Evolutionary conservation across 2,888 invertebrate genomes (phyloP).

Genomic region (Mantis religiosa): DNA sequence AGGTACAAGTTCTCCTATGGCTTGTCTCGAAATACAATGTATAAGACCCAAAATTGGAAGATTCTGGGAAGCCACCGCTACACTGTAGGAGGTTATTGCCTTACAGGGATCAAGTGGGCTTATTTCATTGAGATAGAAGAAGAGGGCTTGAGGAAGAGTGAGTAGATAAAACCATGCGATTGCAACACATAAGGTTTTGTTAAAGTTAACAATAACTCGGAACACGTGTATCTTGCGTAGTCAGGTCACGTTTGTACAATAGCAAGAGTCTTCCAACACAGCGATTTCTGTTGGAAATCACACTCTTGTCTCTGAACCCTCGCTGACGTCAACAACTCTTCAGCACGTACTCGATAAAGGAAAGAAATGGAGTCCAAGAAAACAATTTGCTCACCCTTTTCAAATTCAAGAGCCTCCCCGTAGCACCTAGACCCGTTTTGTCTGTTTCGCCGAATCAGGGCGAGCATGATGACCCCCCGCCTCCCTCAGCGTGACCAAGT

Average conservation of each 20-base stretch:
- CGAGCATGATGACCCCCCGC: background rate
- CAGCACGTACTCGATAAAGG: background rate
- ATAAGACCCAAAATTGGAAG: too few relatives aligned
- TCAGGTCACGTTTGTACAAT: background rate
- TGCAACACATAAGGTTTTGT: too few relatives aligned
- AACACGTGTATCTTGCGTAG: background rate
- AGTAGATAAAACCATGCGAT: too few relatives aligned
- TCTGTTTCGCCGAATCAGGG: background rate
- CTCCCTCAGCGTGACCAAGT: background rate
- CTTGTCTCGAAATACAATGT: too few relatives aligned
- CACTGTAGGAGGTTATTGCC: too few relatives aligned
- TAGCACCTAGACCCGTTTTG: background rate
- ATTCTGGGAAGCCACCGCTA: too few relatives aligned
- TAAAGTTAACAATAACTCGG: too few relatives aligned
- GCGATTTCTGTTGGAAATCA: background rate
- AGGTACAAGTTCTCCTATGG: too few relatives aligned
- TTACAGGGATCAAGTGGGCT: too few relatives aligned
- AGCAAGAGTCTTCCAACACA: background rate
- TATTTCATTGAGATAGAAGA: too few relatives aligned
- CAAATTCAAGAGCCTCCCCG: background rate
- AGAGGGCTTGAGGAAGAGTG: too few relatives aligned
- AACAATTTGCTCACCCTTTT: background rate
- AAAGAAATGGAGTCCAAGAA: background rate
- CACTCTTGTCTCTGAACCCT: too few relatives aligned
- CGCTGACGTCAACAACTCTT: background rate